Percentiles rank a stretch among this genome's conserved stretches.
Evolutionary conservation across 2,113 vertebrate species (phyloP).

Genomic region (Dicentrarchus labrax): DNA sequence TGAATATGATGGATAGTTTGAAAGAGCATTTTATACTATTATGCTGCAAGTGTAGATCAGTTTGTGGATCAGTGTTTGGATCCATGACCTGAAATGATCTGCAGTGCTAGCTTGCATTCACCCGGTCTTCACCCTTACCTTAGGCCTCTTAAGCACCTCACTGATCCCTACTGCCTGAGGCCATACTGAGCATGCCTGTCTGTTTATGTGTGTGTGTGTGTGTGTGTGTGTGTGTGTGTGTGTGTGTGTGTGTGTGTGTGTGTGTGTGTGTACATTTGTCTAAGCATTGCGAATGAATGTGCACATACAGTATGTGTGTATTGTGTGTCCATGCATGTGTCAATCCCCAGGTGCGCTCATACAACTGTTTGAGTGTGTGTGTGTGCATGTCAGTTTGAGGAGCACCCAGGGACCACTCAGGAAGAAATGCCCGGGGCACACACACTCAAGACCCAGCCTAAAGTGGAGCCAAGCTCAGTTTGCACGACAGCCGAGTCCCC

Average conservation of each 20-base stretch:
- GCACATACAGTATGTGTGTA: not conserved
- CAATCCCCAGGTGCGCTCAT: constrained; percentile 42
- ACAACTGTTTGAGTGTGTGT: constrained; percentile 22
- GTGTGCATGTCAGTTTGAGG: constrained; percentile 63
- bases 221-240: not conserved
- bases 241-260: not conserved
- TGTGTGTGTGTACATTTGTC: constrained; percentile 15
- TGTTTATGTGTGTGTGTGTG: constrained; percentile 2
- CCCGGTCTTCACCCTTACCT: constrained; percentile 53
- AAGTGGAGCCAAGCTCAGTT: constrained; percentile 30
- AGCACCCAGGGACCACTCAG: constrained; percentile 72
- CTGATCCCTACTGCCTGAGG: constrained; percentile 57
- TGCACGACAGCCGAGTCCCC: constrained; percentile 25
- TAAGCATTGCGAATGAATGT: not conserved
- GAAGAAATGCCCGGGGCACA: constrained; percentile 57
- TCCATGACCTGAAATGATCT: constrained; percentile 57
- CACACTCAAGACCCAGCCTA: constrained; percentile 32
- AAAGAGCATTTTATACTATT: not conserved
- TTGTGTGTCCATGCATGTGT: constrained; percentile 26
- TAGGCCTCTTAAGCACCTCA: constrained; percentile 55
- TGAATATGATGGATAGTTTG: not conserved
- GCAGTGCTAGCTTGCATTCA: constrained; percentile 34
- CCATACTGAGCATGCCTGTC: constrained; percentile 44
- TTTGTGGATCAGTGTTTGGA: constrained; percentile 34
- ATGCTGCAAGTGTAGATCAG: not conserved